Percentiles rank a stretch among this genome's conserved stretches.
phyloP scores from a whole-genome alignment of 1,140 invertebrate genomes.

The Pectinophora gossypiella region DNA sequence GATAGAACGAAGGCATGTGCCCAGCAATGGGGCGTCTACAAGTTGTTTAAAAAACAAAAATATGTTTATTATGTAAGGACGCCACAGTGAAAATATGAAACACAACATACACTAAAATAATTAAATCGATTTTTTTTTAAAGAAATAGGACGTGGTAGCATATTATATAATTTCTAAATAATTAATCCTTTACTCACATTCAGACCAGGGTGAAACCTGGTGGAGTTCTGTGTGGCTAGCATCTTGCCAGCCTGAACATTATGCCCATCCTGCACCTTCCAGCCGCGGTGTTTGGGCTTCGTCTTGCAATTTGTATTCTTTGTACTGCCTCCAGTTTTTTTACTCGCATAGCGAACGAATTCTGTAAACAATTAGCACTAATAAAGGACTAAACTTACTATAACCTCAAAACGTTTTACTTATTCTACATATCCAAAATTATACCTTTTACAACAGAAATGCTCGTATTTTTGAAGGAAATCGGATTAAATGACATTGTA shows the following conservation, averaged over 20 bases:
- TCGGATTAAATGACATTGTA: no score
- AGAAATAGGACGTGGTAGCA: no score
- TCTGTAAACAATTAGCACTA: slow-evolving; percentile 49
- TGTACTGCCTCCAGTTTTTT: slow-evolving; percentile 81
- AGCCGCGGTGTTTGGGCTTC: slow-evolving; percentile 83
- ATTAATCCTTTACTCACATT: slow-evolving; percentile 80
- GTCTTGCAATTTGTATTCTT: slow-evolving; percentile 78
- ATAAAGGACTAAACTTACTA: no score
- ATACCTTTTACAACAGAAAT: no score
- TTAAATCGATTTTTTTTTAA: no score
- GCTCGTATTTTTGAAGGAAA: no score
- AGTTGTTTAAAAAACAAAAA: slow-evolving; percentile 2
- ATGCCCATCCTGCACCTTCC: slow-evolving; percentile 81
- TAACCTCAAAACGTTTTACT: no score
- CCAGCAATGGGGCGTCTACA: no score
- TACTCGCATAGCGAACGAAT: slow-evolving; percentile 79
- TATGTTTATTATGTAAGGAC: background rate
- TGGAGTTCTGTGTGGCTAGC: slow-evolving; percentile 80
- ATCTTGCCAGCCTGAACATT: slow-evolving; percentile 80
- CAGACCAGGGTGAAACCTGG: slow-evolving; percentile 87
- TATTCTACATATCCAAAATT: no score
- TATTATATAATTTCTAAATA: no score
- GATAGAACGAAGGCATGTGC: no score
- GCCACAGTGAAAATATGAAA: no score
- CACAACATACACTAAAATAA: background rate